Base-by-base conservation (phyloP, 2,797 vertebrate species). In the Vultur gryphus region DNA sequence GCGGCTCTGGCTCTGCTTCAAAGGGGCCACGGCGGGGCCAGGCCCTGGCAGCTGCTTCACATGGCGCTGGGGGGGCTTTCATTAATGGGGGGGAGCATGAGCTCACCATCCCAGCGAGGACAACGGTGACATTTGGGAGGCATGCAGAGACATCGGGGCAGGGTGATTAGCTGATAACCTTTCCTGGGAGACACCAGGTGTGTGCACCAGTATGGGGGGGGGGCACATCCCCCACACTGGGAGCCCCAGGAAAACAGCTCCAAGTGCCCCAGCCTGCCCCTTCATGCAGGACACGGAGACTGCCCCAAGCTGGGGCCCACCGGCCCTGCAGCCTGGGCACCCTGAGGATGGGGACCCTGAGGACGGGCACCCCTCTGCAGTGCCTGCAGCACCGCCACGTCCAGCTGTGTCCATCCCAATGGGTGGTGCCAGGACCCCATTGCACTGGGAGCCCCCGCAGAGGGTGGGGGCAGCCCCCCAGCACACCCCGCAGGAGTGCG, bases 111-210 rank as follows among this genome's bases (percentile, higher is more conserved):
- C 31, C 29, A 28, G 41, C 0, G 7, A 92, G 66, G 77, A 97
- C 92, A 96, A 85, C 6, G 0, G 67, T 96, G 96, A 94, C 95
- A 96, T 97, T 96, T 96, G 64, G 71, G 84, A 94, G 73, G 23
- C 9, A 4, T 5, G 18, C 62, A 61, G 73, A 61, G 49, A 52
- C 49, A 39, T 62, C 0, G 0, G 24, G 44, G 62, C 61, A 61
- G 70, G 33, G 10, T 77, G 77, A 84, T 91, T 57, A 89, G 48
- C 66, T 77, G 95, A 96, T 97, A 90, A 94, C 96, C 95, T 97
- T 97, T 97, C 59, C 81, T 48, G 46, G 57, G 66, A 93, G 66
- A 89, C 17, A 2, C 54, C 95, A 97, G 95, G 93, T 96, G 95
- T 59, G 59, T 37, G 41, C 43, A 67, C 65, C 69, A 78, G 73